phyloP scores from a whole-genome alignment of 2,888 invertebrate species.

The Aphidoletes aphidimyza region DNA sequence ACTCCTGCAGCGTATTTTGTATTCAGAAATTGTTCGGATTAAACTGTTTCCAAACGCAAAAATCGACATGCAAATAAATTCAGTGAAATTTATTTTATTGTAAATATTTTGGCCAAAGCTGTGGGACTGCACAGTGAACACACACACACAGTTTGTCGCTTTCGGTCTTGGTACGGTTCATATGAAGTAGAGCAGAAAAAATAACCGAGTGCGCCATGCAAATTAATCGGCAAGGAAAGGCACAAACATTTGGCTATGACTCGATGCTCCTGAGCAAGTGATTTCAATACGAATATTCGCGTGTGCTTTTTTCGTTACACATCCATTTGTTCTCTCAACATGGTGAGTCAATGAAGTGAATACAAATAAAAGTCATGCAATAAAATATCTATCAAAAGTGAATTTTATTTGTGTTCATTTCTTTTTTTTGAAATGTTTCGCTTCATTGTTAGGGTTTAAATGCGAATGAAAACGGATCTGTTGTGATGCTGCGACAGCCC shows the following conservation, averaged over 20 bases:
- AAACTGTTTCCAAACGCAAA: conserved; percentile 6
- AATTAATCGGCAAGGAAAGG: too few relatives aligned
- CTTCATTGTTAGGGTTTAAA: not conserved
- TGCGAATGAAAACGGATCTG: too few relatives aligned
- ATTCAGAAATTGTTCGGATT: not conserved
- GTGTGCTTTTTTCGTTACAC: too few relatives aligned
- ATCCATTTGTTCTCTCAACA: not conserved
- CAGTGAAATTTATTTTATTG: conserved; percentile 5
- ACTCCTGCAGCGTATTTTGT: not conserved
- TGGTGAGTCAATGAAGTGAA: conserved; percentile 23
- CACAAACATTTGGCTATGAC: too few relatives aligned
- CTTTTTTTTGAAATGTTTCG: not conserved
- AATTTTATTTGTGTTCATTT: not conserved
- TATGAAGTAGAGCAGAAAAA: too few relatives aligned
- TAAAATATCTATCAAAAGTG: not conserved
- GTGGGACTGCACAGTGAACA: too few relatives aligned
- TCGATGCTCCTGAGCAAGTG: too few relatives aligned
- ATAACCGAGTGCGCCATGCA: too few relatives aligned
- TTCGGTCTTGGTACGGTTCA: too few relatives aligned
- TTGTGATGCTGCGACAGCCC: too few relatives aligned
- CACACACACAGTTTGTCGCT: too few relatives aligned
- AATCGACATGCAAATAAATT: not conserved
- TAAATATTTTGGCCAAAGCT: not conserved
- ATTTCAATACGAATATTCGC: too few relatives aligned
- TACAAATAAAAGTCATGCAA: not conserved